These are phyloP conservation scores for Thumatha senex DNA, from an alignment of 2,888 invertebrate genomes.

Conservation along the genomic window DNA sequence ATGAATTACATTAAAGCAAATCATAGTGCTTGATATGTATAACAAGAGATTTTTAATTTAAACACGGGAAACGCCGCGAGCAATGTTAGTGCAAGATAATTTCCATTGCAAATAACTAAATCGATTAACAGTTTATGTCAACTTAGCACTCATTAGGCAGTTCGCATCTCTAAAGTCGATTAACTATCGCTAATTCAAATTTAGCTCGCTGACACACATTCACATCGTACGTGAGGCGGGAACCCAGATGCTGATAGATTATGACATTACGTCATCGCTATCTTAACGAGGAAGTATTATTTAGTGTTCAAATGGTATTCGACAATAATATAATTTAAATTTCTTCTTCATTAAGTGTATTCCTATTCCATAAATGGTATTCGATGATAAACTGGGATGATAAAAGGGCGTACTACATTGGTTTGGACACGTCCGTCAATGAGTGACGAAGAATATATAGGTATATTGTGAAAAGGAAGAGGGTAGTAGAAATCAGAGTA, in stretches of 20 bases:
- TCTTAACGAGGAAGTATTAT: conserved; percentile 28
- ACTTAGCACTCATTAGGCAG: conserved; percentile 44
- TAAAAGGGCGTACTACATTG: no score
- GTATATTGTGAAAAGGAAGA: no score
- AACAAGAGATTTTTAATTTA: no score
- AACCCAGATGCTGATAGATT: conserved; percentile 34
- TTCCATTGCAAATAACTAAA: conserved; percentile 12
- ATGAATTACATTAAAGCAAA: no score
- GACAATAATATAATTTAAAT: background rate
- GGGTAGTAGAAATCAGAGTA: no score
- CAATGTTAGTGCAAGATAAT: background rate
- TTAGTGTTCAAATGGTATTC: conserved; percentile 11
- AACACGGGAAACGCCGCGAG: no score
- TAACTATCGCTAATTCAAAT: conserved; percentile 52
- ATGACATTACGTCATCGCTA: conserved; percentile 28
- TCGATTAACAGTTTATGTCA: conserved; percentile 46
- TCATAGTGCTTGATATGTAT: no score
- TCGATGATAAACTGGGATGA: no score
- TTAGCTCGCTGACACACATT: conserved; percentile 48
- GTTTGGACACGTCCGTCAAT: no score
- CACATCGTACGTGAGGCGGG: conserved; percentile 35
- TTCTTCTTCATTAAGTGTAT: no score
- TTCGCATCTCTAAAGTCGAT: conserved; percentile 47
- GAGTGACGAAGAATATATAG: no score
- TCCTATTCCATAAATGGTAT: no score